Evolutionary conservation across 2,113 vertebrate genomes (phyloP).

Genomic region (Burhinus oedicnemus): DNA sequence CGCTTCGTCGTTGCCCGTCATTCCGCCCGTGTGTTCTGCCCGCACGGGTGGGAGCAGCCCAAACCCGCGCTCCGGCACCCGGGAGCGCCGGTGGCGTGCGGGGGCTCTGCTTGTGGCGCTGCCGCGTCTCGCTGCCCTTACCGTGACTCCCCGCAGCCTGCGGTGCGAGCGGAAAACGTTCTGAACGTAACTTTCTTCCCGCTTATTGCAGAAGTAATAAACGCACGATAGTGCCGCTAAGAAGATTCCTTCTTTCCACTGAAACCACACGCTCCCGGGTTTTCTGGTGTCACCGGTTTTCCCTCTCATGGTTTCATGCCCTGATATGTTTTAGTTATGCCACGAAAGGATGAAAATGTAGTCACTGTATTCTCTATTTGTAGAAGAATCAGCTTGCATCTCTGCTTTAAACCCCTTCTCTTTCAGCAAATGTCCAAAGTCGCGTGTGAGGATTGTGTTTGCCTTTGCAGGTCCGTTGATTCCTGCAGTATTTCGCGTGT

Average conservation of each 20-base stretch:
- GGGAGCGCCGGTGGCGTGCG: fast-evolving
- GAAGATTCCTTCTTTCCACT: not conserved
- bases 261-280: fast-evolving
- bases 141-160: not conserved
- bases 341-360: not conserved
- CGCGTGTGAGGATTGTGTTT: not conserved
- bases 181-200: not conserved
- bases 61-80: fast-evolving
- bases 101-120: fast-evolving
- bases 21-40: fast-evolving
- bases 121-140: fast-evolving
- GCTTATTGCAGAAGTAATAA: fast-evolving
- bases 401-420: not conserved
- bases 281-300: not conserved
- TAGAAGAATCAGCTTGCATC: not conserved
- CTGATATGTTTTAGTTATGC: not conserved
- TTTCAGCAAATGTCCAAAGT: not conserved
- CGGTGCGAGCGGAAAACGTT: fast-evolving
- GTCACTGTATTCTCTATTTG: not conserved
- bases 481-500: not conserved
- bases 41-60: fast-evolving
- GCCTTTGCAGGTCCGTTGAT: not conserved
- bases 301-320: not conserved
- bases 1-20: not conserved
- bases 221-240: fast-evolving